phyloP scores from a whole-genome alignment of 2,113 vertebrate species.

The Albula glossodonta region DNA sequence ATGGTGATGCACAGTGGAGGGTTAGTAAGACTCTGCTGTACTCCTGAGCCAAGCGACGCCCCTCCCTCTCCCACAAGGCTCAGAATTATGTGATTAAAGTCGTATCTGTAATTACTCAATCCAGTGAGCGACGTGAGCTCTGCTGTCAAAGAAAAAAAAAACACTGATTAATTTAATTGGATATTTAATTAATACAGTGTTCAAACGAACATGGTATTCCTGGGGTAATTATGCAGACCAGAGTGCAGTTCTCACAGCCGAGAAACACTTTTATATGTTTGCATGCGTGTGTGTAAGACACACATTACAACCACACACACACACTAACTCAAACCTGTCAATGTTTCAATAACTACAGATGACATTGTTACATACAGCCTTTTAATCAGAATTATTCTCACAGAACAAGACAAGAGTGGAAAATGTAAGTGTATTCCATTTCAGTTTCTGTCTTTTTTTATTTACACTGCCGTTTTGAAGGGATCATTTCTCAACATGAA shows the following conservation, averaged over 20 bases:
- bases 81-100: conserved; percentile 36
- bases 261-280: not conserved
- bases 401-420: conserved; percentile 26
- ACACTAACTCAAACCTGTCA: not conserved
- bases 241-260: too few relatives aligned
- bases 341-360: not conserved
- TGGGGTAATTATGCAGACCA: conserved; percentile 27
- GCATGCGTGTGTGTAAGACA: not conserved
- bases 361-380: conserved; percentile 8
- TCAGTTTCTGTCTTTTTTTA: not conserved
- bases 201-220: conserved; percentile 30
- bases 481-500: not conserved
- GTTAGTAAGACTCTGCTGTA: too few relatives aligned
- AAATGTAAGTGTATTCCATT: conserved; percentile 13
- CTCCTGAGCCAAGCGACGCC: not conserved
- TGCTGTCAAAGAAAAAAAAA: conserved; percentile 30
- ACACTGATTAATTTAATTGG: conserved; percentile 45
- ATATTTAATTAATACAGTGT: conserved; percentile 36
- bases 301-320: not conserved
- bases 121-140: conserved; percentile 34
- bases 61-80: conserved; percentile 31
- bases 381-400: conserved; percentile 29
- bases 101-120: conserved; percentile 45
- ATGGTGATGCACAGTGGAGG: not conserved
- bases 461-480: conserved; percentile 1